Percentiles rank a stretch among this genome's conserved stretches.
Conservation (phyloP, 2,888 invertebrate genomes). For the Schrankia costaestrigalis region DNA sequence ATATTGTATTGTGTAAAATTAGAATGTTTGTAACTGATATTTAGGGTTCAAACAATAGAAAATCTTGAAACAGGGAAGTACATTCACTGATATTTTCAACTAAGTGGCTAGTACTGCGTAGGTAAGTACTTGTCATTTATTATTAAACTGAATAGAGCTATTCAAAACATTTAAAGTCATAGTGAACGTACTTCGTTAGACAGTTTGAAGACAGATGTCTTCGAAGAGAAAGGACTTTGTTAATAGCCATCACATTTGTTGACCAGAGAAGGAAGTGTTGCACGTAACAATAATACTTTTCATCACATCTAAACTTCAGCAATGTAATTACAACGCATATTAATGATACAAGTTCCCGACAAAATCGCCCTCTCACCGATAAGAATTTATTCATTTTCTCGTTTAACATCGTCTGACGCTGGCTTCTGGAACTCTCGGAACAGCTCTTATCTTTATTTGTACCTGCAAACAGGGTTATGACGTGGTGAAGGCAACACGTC, state of each 20-base stretch:
- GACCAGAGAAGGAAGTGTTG: constrained; percentile 66
- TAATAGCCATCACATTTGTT: constrained; percentile 65
- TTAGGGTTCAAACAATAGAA: constrained; percentile 63
- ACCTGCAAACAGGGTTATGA: constrained; percentile 76
- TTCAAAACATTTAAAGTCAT: too few species aligned
- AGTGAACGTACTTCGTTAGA: constrained; percentile 49
- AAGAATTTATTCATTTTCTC: constrained; percentile 96
- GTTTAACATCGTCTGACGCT: constrained; percentile 93
- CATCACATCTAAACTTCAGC: constrained; percentile 66
- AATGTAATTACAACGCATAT: constrained; percentile 67
- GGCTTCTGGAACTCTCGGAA: constrained; percentile 84
- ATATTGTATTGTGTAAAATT: constrained; percentile 4
- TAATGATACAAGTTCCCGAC: constrained; percentile 46
- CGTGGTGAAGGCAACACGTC: constrained; percentile 55
- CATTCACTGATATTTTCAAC: constrained; percentile 37
- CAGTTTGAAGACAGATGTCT: constrained; percentile 33
- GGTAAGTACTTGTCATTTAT: too few species aligned
- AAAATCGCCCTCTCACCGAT: constrained; percentile 87
- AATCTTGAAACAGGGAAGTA: constrained; percentile 41
- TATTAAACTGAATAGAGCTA: too few species aligned
- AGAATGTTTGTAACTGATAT: constrained; percentile 13
- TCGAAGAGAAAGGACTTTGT: constrained; percentile 42
- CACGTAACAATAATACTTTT: constrained; percentile 61
- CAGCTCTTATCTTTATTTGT: constrained; percentile 84
- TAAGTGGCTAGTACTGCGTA: too few species aligned